These are phyloP conservation scores for Myanophis thanlyinensis DNA, from an alignment of 2,113 vertebrate species.

Conservation along the genomic window DNA sequence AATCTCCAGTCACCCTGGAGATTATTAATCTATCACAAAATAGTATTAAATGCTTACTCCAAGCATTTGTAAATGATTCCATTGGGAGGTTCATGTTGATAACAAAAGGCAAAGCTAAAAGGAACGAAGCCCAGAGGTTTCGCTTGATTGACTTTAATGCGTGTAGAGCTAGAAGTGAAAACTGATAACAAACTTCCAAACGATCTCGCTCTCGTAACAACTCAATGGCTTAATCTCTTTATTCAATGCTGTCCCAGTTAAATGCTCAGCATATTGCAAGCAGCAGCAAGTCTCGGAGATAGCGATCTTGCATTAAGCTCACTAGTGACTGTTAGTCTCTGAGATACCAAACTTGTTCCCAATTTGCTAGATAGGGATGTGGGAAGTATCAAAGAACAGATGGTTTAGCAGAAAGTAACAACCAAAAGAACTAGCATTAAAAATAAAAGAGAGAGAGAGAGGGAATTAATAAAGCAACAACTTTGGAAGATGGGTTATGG, in stretches of 20 bases:
- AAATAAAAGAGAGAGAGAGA: neutral
- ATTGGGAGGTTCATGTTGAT: neutral
- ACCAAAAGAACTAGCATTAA: conserved; percentile 31
- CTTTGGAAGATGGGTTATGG: neutral
- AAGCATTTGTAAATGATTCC: neutral
- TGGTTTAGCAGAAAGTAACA: conserved; percentile 30
- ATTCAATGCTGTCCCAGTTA: neutral
- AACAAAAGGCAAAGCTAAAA: neutral
- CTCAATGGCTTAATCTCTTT: neutral
- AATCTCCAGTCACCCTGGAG: neutral
- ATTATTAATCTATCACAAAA: neutral
- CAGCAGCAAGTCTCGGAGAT: neutral
- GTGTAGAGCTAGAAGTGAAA: neutral
- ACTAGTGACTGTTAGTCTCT: neutral
- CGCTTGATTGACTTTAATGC: accelerated
- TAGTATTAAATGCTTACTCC: neutral
- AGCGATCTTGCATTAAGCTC: neutral
- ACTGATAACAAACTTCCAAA: conserved; percentile 1
- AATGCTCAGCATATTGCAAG: neutral
- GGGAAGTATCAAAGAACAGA: accelerated
- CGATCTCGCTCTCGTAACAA: neutral
- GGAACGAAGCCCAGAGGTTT: neutral
- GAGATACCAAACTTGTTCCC: neutral
- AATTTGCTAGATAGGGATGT: neutral
- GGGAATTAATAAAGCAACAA: neutral